Evolutionary conservation across 2,888 invertebrate species (phyloP).

Genomic region (Cepaea hortensis): DNA sequence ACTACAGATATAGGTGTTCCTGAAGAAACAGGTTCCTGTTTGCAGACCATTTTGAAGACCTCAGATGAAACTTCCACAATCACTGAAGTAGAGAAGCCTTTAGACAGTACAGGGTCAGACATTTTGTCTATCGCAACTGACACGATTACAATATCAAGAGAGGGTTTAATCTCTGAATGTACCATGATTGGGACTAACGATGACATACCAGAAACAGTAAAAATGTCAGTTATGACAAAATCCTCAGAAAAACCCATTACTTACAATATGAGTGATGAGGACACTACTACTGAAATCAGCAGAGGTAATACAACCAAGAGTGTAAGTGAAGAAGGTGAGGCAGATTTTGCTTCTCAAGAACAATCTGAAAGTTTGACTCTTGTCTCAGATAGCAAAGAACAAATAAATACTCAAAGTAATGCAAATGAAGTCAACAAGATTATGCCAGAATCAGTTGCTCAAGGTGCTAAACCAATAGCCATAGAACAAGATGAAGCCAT

Average conservation of each 20-base stretch:
- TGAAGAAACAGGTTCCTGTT: background rate
- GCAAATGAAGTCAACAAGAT: background rate
- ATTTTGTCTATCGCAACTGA: background rate
- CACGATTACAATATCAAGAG: background rate
- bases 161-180: background rate
- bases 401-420: background rate
- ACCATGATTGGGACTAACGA: background rate
- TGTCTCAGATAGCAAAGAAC: no score
- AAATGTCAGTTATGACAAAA: background rate
- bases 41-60: background rate
- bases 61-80: background rate
- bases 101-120: background rate
- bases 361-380: no score
- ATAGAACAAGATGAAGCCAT: background rate
- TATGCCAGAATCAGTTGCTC: background rate
- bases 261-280: background rate
- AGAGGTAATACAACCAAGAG: background rate
- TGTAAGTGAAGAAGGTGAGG: background rate
- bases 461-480: background rate
- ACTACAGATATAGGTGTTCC: background rate
- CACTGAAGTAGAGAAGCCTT: background rate
- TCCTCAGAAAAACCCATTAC: background rate
- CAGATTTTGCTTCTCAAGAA: background rate
- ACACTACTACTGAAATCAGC: background rate
- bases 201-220: background rate